A percentile compares a stretch with the other conserved stretches of the same genome.
These are phyloP conservation scores for Phylloscopus collybita DNA, from an alignment of 2,797 vertebrate species.

Conservation along the genomic window DNA sequence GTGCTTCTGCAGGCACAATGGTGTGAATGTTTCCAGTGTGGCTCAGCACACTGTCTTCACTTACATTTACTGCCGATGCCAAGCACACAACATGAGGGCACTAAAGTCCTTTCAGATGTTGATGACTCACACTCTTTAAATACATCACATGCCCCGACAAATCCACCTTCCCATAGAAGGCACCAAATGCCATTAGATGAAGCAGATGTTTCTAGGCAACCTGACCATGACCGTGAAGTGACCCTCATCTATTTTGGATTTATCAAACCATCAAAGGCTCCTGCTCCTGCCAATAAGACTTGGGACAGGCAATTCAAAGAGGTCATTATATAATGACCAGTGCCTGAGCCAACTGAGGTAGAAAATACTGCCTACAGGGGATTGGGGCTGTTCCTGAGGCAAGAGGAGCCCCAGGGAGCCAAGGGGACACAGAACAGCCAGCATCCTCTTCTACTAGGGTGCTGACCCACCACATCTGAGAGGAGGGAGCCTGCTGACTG, in stretches of 20 bases:
- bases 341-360: not conserved
- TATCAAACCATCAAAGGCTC: slow-evolving; percentile 46
- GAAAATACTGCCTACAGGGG: not conserved
- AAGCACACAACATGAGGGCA: slow-evolving; percentile 11
- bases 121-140: slow-evolving; percentile 53
- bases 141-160: slow-evolving; percentile 9
- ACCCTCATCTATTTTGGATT: slow-evolving; percentile 56
- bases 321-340: not conserved
- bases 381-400: not conserved
- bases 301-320: not conserved
- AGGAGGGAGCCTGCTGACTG: accelerated
- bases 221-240: not conserved
- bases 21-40: slow-evolving; percentile 21
- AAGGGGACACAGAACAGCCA: not conserved
- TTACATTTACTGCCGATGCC: not conserved
- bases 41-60: slow-evolving; percentile 20
- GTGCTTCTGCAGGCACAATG: not conserved
- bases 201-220: slow-evolving; percentile 48
- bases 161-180: slow-evolving; percentile 55
- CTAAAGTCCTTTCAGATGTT: slow-evolving; percentile 42
- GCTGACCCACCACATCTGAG: not conserved
- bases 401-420: accelerated
- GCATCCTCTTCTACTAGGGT: not conserved
- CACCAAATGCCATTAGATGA: slow-evolving; percentile 29
- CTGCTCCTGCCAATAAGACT: slow-evolving; percentile 29